Evolutionary conservation across 2,888 invertebrate genomes (phyloP).

Genomic region (Stenodera caucasica): DNA sequence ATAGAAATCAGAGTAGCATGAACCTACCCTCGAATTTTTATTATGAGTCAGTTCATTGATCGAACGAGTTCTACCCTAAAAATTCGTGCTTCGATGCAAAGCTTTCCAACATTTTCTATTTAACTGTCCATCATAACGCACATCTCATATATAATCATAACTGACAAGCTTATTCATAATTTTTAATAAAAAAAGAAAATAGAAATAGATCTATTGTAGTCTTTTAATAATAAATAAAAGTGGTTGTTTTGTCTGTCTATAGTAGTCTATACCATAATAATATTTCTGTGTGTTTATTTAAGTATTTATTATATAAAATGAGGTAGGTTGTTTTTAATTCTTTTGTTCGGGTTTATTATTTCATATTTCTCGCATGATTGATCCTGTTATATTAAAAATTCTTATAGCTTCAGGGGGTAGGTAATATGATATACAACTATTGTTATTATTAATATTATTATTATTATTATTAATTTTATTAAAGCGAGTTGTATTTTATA

Average conservation of each 20-base stretch:
- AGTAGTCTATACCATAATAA: slow-evolving; percentile 27
- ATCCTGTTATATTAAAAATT: slow-evolving; percentile 24
- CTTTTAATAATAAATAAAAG: slow-evolving; percentile 9
- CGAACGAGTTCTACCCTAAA: slow-evolving; percentile 33
- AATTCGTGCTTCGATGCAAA: slow-evolving; percentile 35
- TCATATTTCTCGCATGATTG: slow-evolving; percentile 28
- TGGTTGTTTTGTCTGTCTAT: slow-evolving; percentile 11
- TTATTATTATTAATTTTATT: slow-evolving; percentile 1
- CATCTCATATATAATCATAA: slow-evolving; percentile 33
- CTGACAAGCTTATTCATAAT: slow-evolving; percentile 36
- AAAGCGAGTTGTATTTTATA: slow-evolving; percentile 20
- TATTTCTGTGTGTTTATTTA: slow-evolving; percentile 24
- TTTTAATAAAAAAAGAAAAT: slow-evolving; percentile 24
- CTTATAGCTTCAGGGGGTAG: slow-evolving; percentile 15
- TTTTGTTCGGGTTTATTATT: slow-evolving; percentile 18
- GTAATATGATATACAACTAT: slow-evolving; percentile 2
- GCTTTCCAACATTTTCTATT: slow-evolving; percentile 40
- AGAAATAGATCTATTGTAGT: slow-evolving; percentile 32
- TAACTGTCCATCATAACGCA: slow-evolving; percentile 44
- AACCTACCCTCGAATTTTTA: slow-evolving; percentile 30
- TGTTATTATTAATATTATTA: background rate
- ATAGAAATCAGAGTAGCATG: slow-evolving; percentile 2
- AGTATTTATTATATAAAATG: slow-evolving; percentile 23
- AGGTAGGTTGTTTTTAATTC: slow-evolving; percentile 37
- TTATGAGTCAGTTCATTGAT: slow-evolving; percentile 38